Evolutionary conservation across 1,140 invertebrate species (phyloP), one percentile per base, ranked within the genome.

Genomic region (Alviniconcha marisindica): DNA sequence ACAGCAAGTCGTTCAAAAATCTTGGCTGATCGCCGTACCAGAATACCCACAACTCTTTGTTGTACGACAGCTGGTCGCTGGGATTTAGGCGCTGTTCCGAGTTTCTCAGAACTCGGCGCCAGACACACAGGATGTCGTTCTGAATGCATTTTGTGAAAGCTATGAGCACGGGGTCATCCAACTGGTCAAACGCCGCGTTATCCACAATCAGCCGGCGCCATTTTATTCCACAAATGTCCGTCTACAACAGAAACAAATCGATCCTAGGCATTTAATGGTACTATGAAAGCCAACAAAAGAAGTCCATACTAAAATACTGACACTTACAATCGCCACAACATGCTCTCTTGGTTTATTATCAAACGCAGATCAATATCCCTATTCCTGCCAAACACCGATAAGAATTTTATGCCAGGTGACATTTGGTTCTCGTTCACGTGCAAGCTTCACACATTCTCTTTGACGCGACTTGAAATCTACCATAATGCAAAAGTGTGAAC

Each of bases 141-240:
- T 97, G 96, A 86, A 99, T 95, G 94, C 98, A 99, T 91, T 96
- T 96, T 89, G 97, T 96, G 94, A 97, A 99, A 89, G 97, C 97
- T 89, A 96, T 95, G 90, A 99, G 94, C 85, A 99, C 97, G 48
- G 98, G 98, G 94, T 99, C 98, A 89, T 97, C 96, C 89, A 98
- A 94, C 71, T 97, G 90, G 80, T 93, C 92, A 42, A 90, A 83
- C n/a, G 60, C 74, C 24, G 84, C 82, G 54, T 83, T 94, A 83
- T 94, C 94, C 91, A 96, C 97, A 90, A 96, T 95, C 89, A 97
- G 95, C 93, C 97, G 97, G 95, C 97, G 97, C 98, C 98, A 99
- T 97, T 99, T 98, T 94, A 99, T 99, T 90, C 98, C 98, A 95
- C 97, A 97, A 91, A 99, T 95, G 94, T 99, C 98, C 93, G 98